Percentiles rank a stretch among this genome's conserved stretches.
Evolutionary conservation across 1,140 invertebrate species (phyloP).

Genomic region (Cydia fagiglandana): DNA sequence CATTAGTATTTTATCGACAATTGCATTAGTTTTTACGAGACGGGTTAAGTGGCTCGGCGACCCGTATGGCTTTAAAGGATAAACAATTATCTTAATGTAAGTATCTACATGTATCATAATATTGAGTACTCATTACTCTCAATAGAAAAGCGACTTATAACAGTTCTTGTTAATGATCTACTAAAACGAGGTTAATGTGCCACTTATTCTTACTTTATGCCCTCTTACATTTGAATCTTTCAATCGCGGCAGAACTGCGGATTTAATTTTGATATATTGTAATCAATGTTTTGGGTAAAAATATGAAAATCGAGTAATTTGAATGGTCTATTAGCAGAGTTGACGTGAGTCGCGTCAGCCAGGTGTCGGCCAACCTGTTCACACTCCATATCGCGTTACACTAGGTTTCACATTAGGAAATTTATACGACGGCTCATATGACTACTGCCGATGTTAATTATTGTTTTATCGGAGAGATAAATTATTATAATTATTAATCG

Average conservation of each 20-base stretch:
- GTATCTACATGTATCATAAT: background rate
- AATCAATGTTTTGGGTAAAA: conserved; percentile 53
- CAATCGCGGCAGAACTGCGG: background rate
- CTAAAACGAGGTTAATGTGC: conserved; percentile 30
- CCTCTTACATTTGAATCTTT: conserved; percentile 1
- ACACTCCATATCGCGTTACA: conserved; percentile 67
- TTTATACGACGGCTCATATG: conserved; percentile 74
- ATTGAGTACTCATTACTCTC: conserved; percentile 26
- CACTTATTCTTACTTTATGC: conserved; percentile 21
- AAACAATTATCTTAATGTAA: conserved; percentile 12
- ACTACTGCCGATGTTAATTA: conserved; percentile 72
- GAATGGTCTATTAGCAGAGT: conserved; percentile 66
- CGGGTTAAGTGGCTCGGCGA: conserved; percentile 19
- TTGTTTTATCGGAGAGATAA: conserved; percentile 75
- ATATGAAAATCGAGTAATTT: conserved; percentile 55
- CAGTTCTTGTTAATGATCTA: conserved; percentile 19
- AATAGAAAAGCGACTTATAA: conserved; percentile 28
- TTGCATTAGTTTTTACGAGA: conserved; percentile 15
- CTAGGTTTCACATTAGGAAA: conserved; percentile 77
- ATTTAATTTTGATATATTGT: conserved; percentile 6
- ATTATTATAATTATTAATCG: conserved; percentile 76
- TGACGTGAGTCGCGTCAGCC: conserved; percentile 60
- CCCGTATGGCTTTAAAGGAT: conserved; percentile 21
- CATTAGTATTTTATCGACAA: conserved; percentile 27
- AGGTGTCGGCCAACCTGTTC: conserved; percentile 73